phyloP scores from a whole-genome alignment of 1,140 invertebrate genomes.

The Diabrotica undecimpunctata region DNA sequence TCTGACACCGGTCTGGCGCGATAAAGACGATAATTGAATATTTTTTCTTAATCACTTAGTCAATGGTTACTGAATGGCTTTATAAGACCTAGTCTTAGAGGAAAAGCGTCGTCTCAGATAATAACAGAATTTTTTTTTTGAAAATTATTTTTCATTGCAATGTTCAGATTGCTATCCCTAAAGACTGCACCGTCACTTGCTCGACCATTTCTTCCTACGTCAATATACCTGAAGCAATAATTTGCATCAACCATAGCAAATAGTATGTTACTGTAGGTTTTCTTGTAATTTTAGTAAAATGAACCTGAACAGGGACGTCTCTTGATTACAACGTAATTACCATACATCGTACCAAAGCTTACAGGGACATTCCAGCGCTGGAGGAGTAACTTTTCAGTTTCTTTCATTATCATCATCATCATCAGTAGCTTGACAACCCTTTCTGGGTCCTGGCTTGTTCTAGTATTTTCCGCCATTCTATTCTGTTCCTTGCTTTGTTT shows the following conservation, averaged over 20 bases:
- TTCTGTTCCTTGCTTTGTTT: too few species aligned
- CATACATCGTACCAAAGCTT: conserved; percentile 48
- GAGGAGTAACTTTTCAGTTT: conserved; percentile 21
- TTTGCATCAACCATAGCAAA: conserved; percentile 48
- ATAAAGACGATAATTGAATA: conserved; percentile 47
- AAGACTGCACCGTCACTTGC: too few species aligned
- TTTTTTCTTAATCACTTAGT: conserved; percentile 33
- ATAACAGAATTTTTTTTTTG: conserved; percentile 6
- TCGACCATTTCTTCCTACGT: conserved; percentile 43
- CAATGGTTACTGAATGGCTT: conserved; percentile 9
- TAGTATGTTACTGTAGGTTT: conserved; percentile 45
- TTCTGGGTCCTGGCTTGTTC: too few species aligned
- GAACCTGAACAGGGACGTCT: conserved; percentile 23
- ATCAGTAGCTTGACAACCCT: too few species aligned
- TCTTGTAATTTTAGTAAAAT: conserved; percentile 39
- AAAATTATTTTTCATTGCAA: conserved; percentile 20
- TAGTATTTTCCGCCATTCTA: too few species aligned
- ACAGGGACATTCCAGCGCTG: conserved; percentile 42
- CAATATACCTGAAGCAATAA: conserved; percentile 45
- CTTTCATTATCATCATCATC: too few species aligned
- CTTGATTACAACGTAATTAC: conserved; percentile 40
- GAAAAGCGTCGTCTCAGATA: conserved; percentile 20
- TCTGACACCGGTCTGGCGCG: conserved; percentile 45
- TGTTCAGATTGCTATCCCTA: too few species aligned
- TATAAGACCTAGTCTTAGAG: conserved; percentile 19